Evolutionary conservation across 2,113 vertebrate genomes (phyloP).

Genomic region (Raphicerus campestris): DNA sequence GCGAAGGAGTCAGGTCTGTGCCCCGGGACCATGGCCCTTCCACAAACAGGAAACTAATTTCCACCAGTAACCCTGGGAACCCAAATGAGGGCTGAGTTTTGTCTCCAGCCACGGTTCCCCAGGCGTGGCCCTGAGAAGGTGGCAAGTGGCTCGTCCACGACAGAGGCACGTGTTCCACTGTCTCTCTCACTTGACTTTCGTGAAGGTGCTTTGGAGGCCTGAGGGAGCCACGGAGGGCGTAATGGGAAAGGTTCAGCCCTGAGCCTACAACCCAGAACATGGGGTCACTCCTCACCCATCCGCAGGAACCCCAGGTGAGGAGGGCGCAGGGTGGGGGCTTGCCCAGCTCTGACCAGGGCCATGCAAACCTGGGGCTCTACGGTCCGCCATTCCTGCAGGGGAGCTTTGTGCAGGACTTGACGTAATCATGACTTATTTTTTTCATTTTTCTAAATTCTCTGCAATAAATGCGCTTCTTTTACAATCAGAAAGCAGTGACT

Average conservation of each 20-base stretch:
- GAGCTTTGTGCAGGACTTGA: background rate
- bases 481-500: background rate
- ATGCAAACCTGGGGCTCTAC: background rate
- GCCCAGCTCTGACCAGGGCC: too few relatives aligned
- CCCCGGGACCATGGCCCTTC: background rate
- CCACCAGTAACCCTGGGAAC: background rate
- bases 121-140: rapidly evolving
- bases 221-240: rapidly evolving
- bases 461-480: background rate
- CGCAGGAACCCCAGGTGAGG: too few relatives aligned
- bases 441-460: background rate
- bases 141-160: rapidly evolving
- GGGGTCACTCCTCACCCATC: too few relatives aligned
- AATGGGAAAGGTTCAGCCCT: rapidly evolving
- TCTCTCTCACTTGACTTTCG: too few relatives aligned
- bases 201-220: too few relatives aligned
- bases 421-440: background rate
- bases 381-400: background rate
- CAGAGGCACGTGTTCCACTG: background rate
- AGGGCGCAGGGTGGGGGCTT: rapidly evolving
- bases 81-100: rapidly evolving
- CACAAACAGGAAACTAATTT: rapidly evolving
- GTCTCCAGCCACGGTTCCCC: background rate
- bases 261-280: rapidly evolving
- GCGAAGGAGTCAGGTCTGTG: background rate